Base-by-base conservation (phyloP, 1,140 invertebrate genomes). In the Oscheius sp. region DNA sequence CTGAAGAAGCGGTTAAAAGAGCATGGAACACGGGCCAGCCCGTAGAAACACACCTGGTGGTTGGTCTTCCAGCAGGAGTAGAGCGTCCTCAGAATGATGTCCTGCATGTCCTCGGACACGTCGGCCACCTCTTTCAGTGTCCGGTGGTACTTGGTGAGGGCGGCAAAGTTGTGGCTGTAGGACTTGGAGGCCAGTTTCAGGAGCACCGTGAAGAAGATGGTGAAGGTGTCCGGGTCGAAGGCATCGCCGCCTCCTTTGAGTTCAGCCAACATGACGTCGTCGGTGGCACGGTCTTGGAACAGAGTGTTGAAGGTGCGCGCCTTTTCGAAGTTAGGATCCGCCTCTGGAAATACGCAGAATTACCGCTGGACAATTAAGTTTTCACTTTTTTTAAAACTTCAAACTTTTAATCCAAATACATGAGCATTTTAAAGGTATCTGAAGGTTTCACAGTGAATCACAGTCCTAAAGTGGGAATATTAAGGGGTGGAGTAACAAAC, bases 151-250 rank as follows among this genome's bases (percentile, higher is more conserved):
- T 87, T 97, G 23, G 93, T 93, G 79, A 99, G 92, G 38, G 94
- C 95, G 18, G 95, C 93, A 86, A 97, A 98, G 78, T 93, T 93
- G 84, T 99, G 96, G 76, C 94, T 96, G 82, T 98, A 95, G 81
- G 94, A 97, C 87, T 98, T 98, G 1, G 91, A 92, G 26, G 94
- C 95, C 45, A 97, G 86, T 83, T 94, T 92, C 0, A 99, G 87
- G 67, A 99, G 85, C 0, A 93, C 95, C 79, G 96, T 93, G 3
- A 95, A 92, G 85, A 99, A 98, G 0, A 99, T 92, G 82, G 97
- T 93, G 52, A 99, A 95, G 13, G 55, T 7, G n/a, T 46, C 45
- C 23, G 49, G 29, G 13, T 71, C 52, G 26, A 63, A 59, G 18
- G 31, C 35, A 2, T 55, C 69, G 15, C 64, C 69, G 18, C 32